A percentile compares a stretch with the other conserved stretches of the same genome.
phyloP scores from a whole-genome alignment of 2,797 vertebrate species.

The Iguana delicatissima region DNA sequence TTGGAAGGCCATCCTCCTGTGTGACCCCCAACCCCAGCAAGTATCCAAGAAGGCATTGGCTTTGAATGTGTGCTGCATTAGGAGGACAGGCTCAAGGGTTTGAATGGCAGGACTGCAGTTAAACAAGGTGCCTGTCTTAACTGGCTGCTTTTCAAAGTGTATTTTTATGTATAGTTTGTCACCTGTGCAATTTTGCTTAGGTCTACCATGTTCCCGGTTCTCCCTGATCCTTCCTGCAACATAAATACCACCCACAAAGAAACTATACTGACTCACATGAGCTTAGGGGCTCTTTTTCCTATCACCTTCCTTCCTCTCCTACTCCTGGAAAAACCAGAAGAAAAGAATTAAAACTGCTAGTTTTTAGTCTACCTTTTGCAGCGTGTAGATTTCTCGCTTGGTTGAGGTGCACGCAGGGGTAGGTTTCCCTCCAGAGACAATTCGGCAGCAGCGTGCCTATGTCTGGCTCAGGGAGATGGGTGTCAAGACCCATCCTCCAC shows the following conservation, averaged over 20 bases:
- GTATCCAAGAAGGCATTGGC: background rate
- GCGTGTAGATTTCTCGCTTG: background rate
- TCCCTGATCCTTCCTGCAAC: background rate
- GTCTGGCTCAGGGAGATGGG: background rate
- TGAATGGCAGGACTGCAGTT: background rate
- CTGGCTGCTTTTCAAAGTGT: background rate
- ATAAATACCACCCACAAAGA: background rate
- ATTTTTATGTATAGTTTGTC: background rate
- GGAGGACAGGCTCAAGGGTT: background rate
- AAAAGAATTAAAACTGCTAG: background rate
- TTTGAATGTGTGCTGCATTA: background rate
- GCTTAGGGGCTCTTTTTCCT: background rate
- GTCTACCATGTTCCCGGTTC: no score
- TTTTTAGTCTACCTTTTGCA: background rate
- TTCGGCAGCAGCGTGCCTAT: no score
- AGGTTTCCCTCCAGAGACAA: background rate
- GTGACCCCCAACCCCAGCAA: background rate
- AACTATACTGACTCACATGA: background rate
- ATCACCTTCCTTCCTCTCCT: background rate
- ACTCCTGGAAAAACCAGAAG: background rate
- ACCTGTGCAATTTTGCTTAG: background rate
- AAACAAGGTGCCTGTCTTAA: background rate
- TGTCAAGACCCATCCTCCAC: no score
- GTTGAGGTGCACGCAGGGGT: background rate
- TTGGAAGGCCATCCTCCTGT: no score